phyloP scores from a whole-genome alignment of 2,113 vertebrate genomes.

The Sus scrofa region T2T-Sscrofa CM000826.6:114128001-114128500 shows the following conservation, averaged over 20 bases:
- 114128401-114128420: neutral
- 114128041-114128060: neutral
- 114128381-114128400: neutral
- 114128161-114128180: neutral
- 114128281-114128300: neutral
- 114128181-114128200: fast-evolving
- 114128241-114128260: neutral
- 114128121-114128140: neutral
- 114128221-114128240: neutral
- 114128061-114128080: neutral
- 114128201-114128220: neutral
- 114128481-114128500: neutral
- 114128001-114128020: neutral
- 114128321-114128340: neutral
- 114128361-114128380: neutral
- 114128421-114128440: neutral
- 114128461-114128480: neutral
- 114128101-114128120: neutral
- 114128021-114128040: neutral
- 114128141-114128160: neutral
- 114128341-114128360: neutral
- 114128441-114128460: neutral
- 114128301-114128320: neutral
- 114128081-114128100: neutral
- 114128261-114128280: neutral